Base-by-base conservation (phyloP, 2,113 vertebrate species). In the Neodontobutis hainanensis region DNA sequence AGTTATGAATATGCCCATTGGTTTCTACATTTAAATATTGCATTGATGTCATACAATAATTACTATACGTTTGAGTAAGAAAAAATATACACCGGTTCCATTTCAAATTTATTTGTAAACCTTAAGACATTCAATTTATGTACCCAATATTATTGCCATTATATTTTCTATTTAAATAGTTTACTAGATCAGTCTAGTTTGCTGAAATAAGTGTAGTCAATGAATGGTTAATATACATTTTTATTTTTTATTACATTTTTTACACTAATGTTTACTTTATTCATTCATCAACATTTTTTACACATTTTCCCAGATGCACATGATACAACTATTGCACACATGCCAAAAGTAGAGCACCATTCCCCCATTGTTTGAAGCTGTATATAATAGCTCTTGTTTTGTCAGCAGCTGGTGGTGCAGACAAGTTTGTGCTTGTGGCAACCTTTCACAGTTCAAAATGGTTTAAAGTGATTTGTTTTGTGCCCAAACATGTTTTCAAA, bases 391-490 rank as follows among this genome's bases (percentile, higher is more conserved):
- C 32, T 3, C 36, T 61, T 82, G 73, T 81, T 79, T 79, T 80
- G 47, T 75, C 72, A 58, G 57, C 62, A 68, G 59, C 61, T 73
- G 51, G 58, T 61, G 36, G 49, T 57, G 47, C 8, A 52, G 83
- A 65, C 90, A 89, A 75, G 91, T 86, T 68, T 45, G 51, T 47
- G 58, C 90, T 73, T 75, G 89, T 51, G 14, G 56, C 60, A 59
- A 66, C 15, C 5, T 56, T 55, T 66, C 52, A 55, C 19, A 64
- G 42, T 52, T 73, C 46, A 42, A 76, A 68, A 68, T 57, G 32
- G 58, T 8, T 59, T 58, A 48, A 16, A 67, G 55, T 15, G 52
- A 35, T 60, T 10, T 46, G 43, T 36, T 80, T 70, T 87, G 60
- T 80, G 84, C 68, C 82, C 75, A 69, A 77, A 79, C 89, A 82